Conservation (phyloP, 2,888 invertebrate species). For the Gymnocheta viridis region DNA sequence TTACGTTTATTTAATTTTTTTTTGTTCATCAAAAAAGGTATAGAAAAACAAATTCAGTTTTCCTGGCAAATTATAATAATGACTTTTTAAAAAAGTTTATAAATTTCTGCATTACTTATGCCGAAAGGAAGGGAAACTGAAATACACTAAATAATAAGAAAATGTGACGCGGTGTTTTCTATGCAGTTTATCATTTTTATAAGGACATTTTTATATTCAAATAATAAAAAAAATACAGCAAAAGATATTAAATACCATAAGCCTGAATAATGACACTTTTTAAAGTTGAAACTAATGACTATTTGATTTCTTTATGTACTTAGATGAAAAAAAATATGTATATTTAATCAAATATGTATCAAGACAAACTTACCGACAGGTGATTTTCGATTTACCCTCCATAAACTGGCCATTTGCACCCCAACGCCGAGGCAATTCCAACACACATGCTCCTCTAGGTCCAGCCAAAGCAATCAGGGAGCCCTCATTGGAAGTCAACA, state of each 20-base stretch:
- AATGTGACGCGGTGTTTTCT: conserved; percentile 61
- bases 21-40: conserved; percentile 20
- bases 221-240: not conserved
- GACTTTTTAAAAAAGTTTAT: conserved; percentile 68
- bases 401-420: conserved; percentile 86
- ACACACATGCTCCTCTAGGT: conserved; percentile 85
- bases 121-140: conserved; percentile 1
- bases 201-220: conserved; percentile 60
- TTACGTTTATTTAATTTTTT: conserved; percentile 31
- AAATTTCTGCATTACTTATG: conserved; percentile 63
- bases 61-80: conserved; percentile 64
- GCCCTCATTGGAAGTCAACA: conserved; percentile 85
- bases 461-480: conserved; percentile 87
- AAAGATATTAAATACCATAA: conserved; percentile 58
- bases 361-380: conserved; percentile 82
- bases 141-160: conserved; percentile 28
- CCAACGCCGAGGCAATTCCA: conserved; percentile 87
- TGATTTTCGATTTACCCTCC: conserved; percentile 85
- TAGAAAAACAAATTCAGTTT: conserved; percentile 1
- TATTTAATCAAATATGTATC: not conserved
- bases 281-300: conserved; percentile 51
- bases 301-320: conserved; percentile 43
- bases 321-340: conserved; percentile 10
- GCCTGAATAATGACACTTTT: conserved; percentile 63
- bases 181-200: conserved; percentile 69